Percentiles rank a stretch among this genome's conserved stretches.
phyloP scores from a whole-genome alignment of 1,140 invertebrate genomes.

The Sesamia nonagrioides region DNA sequence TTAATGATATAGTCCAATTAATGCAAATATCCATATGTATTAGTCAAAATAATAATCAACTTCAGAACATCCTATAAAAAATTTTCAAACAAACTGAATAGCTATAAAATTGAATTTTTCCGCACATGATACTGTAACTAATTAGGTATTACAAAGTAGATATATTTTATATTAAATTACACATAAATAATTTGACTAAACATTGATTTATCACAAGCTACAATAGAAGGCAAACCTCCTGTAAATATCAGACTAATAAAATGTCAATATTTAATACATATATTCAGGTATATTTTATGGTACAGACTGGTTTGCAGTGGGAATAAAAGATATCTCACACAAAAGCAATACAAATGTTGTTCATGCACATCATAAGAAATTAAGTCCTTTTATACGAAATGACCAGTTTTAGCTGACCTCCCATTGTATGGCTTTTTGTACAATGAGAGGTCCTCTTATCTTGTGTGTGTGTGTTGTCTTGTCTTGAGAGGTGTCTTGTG shows the following conservation, averaged over 20 bases:
- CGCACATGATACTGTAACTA: background rate
- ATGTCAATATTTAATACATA: conserved; percentile 14
- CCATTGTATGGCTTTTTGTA: too few relatives aligned
- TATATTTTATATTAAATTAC: background rate
- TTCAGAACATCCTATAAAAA: background rate
- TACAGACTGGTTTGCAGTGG: background rate
- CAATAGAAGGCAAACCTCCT: conserved; percentile 15
- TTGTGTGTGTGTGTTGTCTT: too few relatives aligned
- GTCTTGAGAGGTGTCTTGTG: too few relatives aligned
- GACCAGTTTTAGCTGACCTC: too few relatives aligned
- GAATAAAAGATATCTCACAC: conserved; percentile 7
- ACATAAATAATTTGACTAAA: conserved; percentile 32
- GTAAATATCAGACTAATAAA: conserved; percentile 20
- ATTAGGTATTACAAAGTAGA: conserved; percentile 19
- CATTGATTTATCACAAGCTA: conserved; percentile 43
- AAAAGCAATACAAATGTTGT: background rate
- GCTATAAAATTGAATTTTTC: conserved; percentile 1
- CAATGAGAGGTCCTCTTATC: too few relatives aligned
- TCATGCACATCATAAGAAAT: background rate
- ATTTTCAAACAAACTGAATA: background rate
- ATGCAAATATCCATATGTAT: too few relatives aligned
- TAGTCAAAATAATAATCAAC: too few relatives aligned
- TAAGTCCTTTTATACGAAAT: too few relatives aligned
- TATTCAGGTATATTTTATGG: background rate
- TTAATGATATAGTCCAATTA: too few relatives aligned